Percentiles rank a stretch among this genome's conserved stretches.
phyloP scores from a whole-genome alignment of 2,888 invertebrate genomes.

The Himalopsyche anomala region DNA sequence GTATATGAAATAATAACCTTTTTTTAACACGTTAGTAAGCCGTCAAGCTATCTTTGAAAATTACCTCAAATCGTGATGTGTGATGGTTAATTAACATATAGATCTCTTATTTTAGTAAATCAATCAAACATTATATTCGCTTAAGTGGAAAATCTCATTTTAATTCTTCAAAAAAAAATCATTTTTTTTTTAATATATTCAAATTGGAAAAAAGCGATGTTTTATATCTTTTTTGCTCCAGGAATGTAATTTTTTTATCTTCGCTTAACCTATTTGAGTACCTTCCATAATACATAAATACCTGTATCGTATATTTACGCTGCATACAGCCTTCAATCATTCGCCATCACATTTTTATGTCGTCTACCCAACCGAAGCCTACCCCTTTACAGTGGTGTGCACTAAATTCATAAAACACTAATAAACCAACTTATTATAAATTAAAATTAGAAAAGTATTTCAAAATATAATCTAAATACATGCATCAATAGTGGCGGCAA shows the following conservation, averaged over 20 bases:
- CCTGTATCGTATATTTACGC: constrained; percentile 34
- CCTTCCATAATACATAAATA: constrained; percentile 8
- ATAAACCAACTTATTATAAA: background rate
- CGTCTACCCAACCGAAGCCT: background rate
- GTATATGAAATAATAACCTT: too few species aligned
- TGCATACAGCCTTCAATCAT: constrained; percentile 34
- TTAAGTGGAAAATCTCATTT: too few species aligned
- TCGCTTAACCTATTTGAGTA: background rate
- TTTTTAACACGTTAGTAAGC: too few species aligned
- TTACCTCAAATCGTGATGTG: too few species aligned
- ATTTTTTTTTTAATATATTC: background rate
- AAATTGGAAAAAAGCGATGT: background rate
- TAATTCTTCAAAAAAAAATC: too few species aligned
- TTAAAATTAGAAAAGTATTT: too few species aligned
- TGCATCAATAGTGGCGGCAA: too few species aligned
- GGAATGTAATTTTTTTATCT: background rate
- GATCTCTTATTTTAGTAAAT: too few species aligned
- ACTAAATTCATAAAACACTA: background rate
- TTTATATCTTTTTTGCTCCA: background rate
- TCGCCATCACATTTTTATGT: constrained; percentile 26
- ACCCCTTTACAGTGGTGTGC: background rate
- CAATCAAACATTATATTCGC: too few species aligned
- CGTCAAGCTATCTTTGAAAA: too few species aligned
- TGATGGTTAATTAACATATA: too few species aligned
- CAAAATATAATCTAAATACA: too few species aligned